Conservation (phyloP, 1,140 invertebrate genomes). For the Aphelenchoides fujianensis region DNA sequence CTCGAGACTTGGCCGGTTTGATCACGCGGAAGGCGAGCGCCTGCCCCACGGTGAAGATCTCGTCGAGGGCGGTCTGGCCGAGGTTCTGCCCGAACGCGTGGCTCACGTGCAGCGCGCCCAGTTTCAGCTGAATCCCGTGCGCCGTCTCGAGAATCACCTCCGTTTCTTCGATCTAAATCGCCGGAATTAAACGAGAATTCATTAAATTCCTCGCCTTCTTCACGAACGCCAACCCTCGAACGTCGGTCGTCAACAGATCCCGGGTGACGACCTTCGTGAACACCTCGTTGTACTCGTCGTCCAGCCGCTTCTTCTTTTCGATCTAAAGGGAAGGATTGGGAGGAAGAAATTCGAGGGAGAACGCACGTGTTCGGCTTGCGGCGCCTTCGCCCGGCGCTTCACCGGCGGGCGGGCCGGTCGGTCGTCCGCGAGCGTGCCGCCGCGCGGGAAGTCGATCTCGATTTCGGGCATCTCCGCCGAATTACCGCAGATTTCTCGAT, state of each 20-base stretch:
- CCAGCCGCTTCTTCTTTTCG: slow-evolving; percentile 28
- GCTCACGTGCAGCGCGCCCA: slow-evolving; percentile 38
- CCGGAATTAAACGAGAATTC: no score
- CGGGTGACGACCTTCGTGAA: slow-evolving; percentile 38
- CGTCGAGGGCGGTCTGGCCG: slow-evolving; percentile 39
- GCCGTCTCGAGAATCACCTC: slow-evolving; percentile 44
- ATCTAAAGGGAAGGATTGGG: slow-evolving; percentile 34
- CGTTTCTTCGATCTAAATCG: slow-evolving; percentile 45
- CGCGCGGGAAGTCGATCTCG: slow-evolving; percentile 34
- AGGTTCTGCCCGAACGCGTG: slow-evolving; percentile 36
- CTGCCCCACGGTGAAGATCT: slow-evolving; percentile 53
- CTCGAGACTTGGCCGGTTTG: slow-evolving; percentile 15
- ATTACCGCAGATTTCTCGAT: no score
- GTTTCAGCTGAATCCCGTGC: slow-evolving; percentile 32
- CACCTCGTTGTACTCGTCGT: slow-evolving; percentile 40
- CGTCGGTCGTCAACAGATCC: slow-evolving; percentile 43
- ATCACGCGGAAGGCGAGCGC: slow-evolving; percentile 47
- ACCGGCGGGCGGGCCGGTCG: neutral
- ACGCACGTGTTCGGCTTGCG: slow-evolving; percentile 3
- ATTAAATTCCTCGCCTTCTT: slow-evolving; percentile 40
- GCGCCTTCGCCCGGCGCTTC: neutral
- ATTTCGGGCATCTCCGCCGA: slow-evolving; percentile 10
- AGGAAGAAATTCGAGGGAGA: slow-evolving; percentile 2
- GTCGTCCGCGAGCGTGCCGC: slow-evolving; percentile 10
- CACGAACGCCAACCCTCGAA: slow-evolving; percentile 50